phyloP scores from a whole-genome alignment of 1,140 invertebrate species.

The Lerema accius region DNA sequence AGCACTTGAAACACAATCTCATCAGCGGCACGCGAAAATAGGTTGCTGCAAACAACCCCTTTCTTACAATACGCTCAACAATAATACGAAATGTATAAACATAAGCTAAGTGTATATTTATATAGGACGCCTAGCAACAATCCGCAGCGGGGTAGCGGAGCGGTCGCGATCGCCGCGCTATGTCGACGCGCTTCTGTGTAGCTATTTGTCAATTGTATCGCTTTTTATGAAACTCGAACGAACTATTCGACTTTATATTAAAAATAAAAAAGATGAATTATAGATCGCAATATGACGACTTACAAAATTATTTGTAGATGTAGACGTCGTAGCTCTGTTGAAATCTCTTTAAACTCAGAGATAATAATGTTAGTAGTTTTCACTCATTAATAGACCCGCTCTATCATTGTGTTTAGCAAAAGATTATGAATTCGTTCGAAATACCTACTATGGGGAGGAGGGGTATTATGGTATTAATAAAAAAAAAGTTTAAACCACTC shows the following conservation, averaged over 20 bases:
- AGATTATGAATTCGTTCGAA: too few species aligned
- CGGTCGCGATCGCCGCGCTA: slow-evolving; percentile 7
- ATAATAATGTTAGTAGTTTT: too few species aligned
- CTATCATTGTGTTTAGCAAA: too few species aligned
- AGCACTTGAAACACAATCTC: slow-evolving; percentile 31
- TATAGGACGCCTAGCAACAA: slow-evolving; percentile 3
- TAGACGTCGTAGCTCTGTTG: background rate
- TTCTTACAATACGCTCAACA: slow-evolving; percentile 29
- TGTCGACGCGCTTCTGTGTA: slow-evolving; percentile 6
- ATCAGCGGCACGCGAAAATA: slow-evolving; percentile 27
- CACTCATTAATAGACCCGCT: too few species aligned
- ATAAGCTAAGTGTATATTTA: slow-evolving; percentile 7
- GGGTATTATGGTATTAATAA: too few species aligned
- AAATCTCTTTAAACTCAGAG: too few species aligned
- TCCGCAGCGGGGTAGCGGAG: background rate
- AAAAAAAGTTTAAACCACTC: too few species aligned
- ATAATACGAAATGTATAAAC: slow-evolving; percentile 13
- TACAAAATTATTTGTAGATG: background rate
- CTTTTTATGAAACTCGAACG: slow-evolving; percentile 24
- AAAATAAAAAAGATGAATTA: slow-evolving; percentile 8
- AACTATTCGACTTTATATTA: slow-evolving; percentile 21
- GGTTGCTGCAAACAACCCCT: slow-evolving; percentile 29
- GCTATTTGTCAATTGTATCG: slow-evolving; percentile 24
- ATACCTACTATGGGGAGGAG: too few species aligned
- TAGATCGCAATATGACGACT: slow-evolving; percentile 1